phyloP scores from a whole-genome alignment of 2,797 vertebrate species.

The Lacerta agilis region DNA sequence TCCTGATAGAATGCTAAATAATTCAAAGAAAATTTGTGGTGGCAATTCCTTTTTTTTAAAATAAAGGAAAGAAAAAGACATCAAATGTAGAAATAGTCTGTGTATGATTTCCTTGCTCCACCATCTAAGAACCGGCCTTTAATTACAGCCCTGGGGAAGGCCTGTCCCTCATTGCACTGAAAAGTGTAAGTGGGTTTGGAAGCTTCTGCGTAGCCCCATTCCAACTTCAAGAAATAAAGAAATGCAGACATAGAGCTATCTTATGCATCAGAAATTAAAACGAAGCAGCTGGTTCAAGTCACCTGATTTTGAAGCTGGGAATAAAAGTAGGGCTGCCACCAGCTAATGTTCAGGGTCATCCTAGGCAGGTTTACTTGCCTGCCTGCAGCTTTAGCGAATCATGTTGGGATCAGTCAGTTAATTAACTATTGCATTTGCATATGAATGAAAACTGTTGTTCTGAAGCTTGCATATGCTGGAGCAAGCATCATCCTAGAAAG shows the following conservation, averaged over 20 bases:
- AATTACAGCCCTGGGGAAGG: not conserved
- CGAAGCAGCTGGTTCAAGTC: not conserved
- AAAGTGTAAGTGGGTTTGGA: not conserved
- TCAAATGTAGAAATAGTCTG: not conserved
- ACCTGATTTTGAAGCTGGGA: not conserved
- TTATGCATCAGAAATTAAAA: not conserved
- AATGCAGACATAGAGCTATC: not conserved
- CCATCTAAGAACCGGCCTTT: not conserved
- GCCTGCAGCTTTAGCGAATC: not conserved
- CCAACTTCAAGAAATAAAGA: not conserved
- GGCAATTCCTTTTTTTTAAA: not conserved
- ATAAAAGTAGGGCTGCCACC: not conserved
- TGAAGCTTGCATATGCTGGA: not conserved
- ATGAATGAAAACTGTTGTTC: not conserved
- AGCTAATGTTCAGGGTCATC: no score
- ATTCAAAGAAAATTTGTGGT: constrained; percentile 14
- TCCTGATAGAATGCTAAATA: constrained; percentile 25
- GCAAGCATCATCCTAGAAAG: not conserved
- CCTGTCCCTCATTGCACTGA: not conserved
- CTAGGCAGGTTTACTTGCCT: no score
- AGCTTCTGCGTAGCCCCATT: not conserved
- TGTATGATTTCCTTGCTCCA: not conserved
- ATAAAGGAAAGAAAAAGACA: not conserved
- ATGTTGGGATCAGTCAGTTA: not conserved
- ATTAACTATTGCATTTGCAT: not conserved